Conservation (phyloP, 2,113 vertebrate species). For the Nannospalax galili region DNA sequence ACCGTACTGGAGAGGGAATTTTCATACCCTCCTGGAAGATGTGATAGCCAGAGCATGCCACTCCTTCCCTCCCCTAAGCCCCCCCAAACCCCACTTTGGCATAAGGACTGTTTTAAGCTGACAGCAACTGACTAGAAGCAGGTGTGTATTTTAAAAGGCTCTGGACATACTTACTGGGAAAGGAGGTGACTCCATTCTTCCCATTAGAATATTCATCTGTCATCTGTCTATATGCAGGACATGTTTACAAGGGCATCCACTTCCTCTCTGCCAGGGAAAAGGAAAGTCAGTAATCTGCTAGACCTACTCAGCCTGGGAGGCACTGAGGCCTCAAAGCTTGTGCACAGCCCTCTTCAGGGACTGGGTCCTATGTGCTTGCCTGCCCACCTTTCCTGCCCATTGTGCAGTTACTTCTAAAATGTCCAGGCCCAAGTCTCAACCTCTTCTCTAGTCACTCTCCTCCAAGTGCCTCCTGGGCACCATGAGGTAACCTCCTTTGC, state of each 20-base stretch:
- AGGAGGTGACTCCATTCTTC: background rate
- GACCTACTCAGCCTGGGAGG: background rate
- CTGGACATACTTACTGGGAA: background rate
- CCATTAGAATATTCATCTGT: background rate
- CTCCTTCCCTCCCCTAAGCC: background rate
- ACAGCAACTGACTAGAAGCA: background rate
- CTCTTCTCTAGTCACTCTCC: background rate
- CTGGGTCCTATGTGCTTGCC: too few relatives aligned
- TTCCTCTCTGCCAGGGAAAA: background rate
- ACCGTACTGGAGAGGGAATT: rapidly evolving
- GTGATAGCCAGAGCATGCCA: background rate
- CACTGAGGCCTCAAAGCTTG: background rate
- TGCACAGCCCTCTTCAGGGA: background rate
- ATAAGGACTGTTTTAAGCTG: background rate
- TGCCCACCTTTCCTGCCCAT: background rate
- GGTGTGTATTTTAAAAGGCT: background rate
- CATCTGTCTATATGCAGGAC: background rate
- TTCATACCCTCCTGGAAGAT: rapidly evolving
- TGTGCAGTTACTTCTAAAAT: background rate
- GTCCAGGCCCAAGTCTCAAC: too few relatives aligned
- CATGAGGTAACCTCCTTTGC: background rate
- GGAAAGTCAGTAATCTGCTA: background rate
- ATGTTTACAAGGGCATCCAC: background rate
- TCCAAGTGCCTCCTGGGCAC: too few relatives aligned
- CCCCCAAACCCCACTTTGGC: background rate